A percentile compares a stretch with the other conserved stretches of the same genome.
phyloP scores from a whole-genome alignment of 2,113 vertebrate genomes.

The Ammodytes dubius region DNA sequence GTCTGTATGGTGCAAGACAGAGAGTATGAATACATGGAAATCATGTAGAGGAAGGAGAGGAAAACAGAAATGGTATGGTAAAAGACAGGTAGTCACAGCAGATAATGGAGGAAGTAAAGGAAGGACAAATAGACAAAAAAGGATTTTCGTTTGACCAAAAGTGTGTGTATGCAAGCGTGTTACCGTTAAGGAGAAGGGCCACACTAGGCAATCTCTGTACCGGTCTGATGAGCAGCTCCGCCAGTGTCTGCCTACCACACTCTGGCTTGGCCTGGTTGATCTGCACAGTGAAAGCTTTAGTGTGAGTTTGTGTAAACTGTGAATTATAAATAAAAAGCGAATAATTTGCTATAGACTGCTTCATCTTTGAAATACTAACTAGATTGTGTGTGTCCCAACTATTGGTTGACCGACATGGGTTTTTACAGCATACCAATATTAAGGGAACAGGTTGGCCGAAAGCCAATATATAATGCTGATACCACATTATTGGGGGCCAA shows the following conservation, averaged over 20 bases:
- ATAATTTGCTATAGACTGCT: too few species aligned
- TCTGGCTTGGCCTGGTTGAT: constrained; percentile 98
- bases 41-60: neutral
- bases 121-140: neutral
- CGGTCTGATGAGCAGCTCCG: constrained; percentile 95
- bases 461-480: too few species aligned
- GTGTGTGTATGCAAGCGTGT: constrained; percentile 18
- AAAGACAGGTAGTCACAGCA: constrained; percentile 10
- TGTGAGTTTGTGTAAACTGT: neutral
- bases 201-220: constrained; percentile 97
- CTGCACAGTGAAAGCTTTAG: constrained; percentile 59
- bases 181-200: constrained; percentile 95
- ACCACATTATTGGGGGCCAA: too few species aligned
- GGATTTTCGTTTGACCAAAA: neutral
- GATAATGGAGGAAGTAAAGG: constrained; percentile 10
- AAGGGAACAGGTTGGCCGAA: too few species aligned
- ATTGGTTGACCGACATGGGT: too few species aligned
- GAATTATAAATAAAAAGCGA: too few species aligned
- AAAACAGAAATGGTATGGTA: neutral
- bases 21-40: constrained; percentile 25
- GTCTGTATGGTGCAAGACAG: constrained; percentile 81
- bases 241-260: constrained; percentile 95
- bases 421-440: too few species aligned
- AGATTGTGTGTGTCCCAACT: too few species aligned
- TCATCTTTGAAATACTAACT: too few species aligned